A percentile compares a stretch with the other conserved stretches of the same genome.
Evolutionary conservation across 2,888 invertebrate species (phyloP).

Genomic region (Drosophila infuscata): DNA sequence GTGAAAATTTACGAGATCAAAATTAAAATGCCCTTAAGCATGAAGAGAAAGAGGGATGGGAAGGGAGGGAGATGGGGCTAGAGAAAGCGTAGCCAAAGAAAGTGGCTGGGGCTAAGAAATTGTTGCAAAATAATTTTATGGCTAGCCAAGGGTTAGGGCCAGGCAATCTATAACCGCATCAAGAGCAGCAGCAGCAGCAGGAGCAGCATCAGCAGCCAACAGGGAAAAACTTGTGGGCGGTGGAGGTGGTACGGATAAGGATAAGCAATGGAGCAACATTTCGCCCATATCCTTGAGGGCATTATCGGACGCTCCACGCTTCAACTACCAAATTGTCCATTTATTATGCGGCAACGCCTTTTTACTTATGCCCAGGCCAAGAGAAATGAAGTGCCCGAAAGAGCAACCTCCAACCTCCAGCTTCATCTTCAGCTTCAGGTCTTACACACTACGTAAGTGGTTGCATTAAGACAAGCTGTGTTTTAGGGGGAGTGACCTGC

Average conservation of each 20-base stretch:
- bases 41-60: background rate
- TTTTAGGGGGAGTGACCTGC: slow-evolving; percentile 48
- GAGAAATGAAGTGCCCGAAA: slow-evolving; percentile 72
- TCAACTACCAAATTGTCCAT: slow-evolving; percentile 82
- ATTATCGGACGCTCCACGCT: slow-evolving; percentile 71
- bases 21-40: slow-evolving; percentile 77
- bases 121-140: slow-evolving; percentile 80
- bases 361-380: slow-evolving; percentile 72
- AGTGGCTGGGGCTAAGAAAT: slow-evolving; percentile 69
- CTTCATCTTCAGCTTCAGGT: background rate
- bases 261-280: slow-evolving; percentile 41
- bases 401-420: slow-evolving; percentile 16
- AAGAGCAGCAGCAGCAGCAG: slow-evolving; percentile 29
- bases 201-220: slow-evolving; percentile 43
- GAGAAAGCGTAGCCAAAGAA: slow-evolving; percentile 32
- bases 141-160: slow-evolving; percentile 69
- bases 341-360: slow-evolving; percentile 83
- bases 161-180: slow-evolving; percentile 76
- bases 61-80: background rate
- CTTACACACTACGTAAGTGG: slow-evolving; percentile 31
- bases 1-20: slow-evolving; percentile 82
- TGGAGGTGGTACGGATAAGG: slow-evolving; percentile 19
- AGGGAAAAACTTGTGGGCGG: slow-evolving; percentile 40
- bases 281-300: slow-evolving; percentile 74
- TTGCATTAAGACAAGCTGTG: slow-evolving; percentile 76